Conservation (phyloP, 2,113 vertebrate species). For the Lagopus muta region DNA sequence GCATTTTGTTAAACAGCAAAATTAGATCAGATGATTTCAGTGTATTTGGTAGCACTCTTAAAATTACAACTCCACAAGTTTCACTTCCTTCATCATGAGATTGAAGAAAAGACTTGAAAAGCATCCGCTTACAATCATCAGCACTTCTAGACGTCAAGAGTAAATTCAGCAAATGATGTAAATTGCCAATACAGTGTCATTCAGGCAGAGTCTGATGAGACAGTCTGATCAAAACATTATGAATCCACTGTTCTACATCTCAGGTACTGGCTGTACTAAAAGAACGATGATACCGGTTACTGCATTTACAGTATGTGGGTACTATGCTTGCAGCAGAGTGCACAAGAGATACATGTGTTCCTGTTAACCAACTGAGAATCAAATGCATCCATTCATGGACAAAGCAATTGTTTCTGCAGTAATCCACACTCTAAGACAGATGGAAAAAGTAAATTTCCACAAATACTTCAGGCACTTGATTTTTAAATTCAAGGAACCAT, state of each 20-base stretch:
- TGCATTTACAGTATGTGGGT: rapidly evolving
- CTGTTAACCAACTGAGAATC: not conserved
- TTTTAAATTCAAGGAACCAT: not conserved
- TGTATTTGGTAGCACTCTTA: not conserved
- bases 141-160: not conserved
- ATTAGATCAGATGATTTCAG: not conserved
- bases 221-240: not conserved
- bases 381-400: not conserved
- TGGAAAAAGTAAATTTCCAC: not conserved
- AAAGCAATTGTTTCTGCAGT: not conserved
- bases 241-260: not conserved
- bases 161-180: not conserved
- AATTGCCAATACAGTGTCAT: not conserved
- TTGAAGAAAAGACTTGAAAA: not conserved
- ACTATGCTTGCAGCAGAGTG: not conserved
- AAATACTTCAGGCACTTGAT: not conserved
- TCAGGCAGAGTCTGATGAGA: not conserved
- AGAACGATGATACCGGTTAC: not conserved
- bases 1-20: not conserved
- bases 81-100: not conserved
- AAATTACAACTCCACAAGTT: not conserved
- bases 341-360: not conserved
- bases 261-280: not conserved
- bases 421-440: not conserved
- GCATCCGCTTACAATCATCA: not conserved